A percentile compares a stretch with the other conserved stretches of the same genome.
These are phyloP conservation scores for Penaeus chinensis DNA, from an alignment of 1,140 invertebrate genomes.

Conservation along the genomic window DNA sequence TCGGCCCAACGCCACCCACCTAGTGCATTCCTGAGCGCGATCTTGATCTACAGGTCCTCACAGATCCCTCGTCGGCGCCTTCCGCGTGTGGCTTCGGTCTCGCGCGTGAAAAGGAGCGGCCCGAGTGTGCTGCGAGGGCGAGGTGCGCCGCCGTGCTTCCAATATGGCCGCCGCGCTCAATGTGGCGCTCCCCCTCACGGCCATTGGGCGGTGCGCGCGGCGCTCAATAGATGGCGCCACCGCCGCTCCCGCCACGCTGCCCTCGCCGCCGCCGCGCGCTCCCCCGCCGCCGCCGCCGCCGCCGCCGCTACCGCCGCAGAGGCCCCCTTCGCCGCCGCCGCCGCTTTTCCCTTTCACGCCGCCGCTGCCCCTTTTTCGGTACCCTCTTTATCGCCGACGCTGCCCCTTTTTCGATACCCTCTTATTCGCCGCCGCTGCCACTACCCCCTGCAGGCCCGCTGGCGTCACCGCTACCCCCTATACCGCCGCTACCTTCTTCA, in stretches of 20 bases:
- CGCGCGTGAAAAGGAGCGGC: slow-evolving; percentile 10
- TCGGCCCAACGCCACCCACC: slow-evolving; percentile 10
- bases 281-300: neutral
- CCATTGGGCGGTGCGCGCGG: slow-evolving; percentile 31
- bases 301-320: neutral
- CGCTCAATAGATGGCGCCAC: slow-evolving; percentile 50
- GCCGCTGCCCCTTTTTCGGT: too few relatives aligned
- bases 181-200: slow-evolving; percentile 42
- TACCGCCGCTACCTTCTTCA: too few relatives aligned
- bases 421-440: too few relatives aligned
- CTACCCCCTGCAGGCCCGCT: too few relatives aligned
- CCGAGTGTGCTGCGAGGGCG: slow-evolving; percentile 5
- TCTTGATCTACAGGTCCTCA: slow-evolving; percentile 42
- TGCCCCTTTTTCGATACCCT: too few relatives aligned
- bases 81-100: neutral
- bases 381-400: too few relatives aligned
- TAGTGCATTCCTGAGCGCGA: slow-evolving; percentile 53
- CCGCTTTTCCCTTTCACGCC: too few relatives aligned
- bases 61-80: slow-evolving; percentile 11
- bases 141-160: slow-evolving; percentile 35
- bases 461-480: too few relatives aligned
- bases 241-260: slow-evolving; percentile 19
- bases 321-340: too few relatives aligned
- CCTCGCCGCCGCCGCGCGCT: neutral
- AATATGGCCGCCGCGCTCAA: slow-evolving; percentile 49